Conservation (phyloP, 2,797 vertebrate genomes). For the Lycodopsis pacificus region DNA sequence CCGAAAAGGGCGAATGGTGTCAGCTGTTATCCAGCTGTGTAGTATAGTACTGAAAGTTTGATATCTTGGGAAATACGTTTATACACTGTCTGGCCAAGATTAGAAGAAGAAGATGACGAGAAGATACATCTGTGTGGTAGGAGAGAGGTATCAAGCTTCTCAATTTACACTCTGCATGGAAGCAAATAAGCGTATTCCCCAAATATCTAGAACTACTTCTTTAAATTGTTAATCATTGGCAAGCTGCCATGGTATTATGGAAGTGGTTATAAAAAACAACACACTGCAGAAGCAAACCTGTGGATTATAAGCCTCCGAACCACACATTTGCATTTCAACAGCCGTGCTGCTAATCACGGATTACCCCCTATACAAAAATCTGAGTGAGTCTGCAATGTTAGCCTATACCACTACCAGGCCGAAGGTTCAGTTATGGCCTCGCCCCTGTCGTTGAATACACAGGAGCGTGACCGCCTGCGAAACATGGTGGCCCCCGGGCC, state of each 20-base stretch:
- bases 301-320: constrained; percentile 28
- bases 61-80: neutral
- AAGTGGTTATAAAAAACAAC: constrained; percentile 24
- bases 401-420: constrained; percentile 77
- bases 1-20: constrained; percentile 15
- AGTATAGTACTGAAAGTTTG: neutral
- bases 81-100: neutral
- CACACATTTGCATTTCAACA: constrained; percentile 19
- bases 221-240: neutral
- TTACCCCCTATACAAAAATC: constrained; percentile 20
- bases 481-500: constrained; percentile 79
- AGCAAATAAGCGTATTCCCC: constrained; percentile 5
- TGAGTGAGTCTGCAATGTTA: neutral
- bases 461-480: constrained; percentile 92
- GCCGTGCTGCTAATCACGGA: constrained; percentile 26
- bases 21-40: constrained; percentile 11
- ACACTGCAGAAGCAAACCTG: constrained; percentile 46
- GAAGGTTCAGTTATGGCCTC: constrained; percentile 80
- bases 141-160: neutral
- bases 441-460: constrained; percentile 89
- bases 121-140: neutral
- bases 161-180: neutral
- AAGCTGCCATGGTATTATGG: constrained; percentile 10
- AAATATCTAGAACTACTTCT: constrained; percentile 14
- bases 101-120: neutral